Evolutionary conservation across 2,888 invertebrate species (phyloP).

Genomic region (Allolobophora icterica): DNA sequence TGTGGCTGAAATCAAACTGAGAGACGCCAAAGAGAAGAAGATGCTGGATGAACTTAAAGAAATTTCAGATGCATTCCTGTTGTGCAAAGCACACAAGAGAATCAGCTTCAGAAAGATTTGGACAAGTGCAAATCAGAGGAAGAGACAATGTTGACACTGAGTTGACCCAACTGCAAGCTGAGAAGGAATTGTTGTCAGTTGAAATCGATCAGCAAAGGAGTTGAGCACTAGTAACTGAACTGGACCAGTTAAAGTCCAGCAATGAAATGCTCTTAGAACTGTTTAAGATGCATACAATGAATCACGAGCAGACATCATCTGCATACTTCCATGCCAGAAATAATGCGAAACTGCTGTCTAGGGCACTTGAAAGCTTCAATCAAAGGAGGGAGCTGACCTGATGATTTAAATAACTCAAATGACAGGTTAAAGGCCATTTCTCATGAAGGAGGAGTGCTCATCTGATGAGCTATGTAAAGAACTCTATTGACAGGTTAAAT

Average conservation of each 20-base stretch:
- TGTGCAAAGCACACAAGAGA: neutral
- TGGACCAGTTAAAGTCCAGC: neutral
- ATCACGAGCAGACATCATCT: neutral
- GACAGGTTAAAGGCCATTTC: neutral
- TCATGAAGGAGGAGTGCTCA: no score
- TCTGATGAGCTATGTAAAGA: no score
- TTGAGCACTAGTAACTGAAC: neutral
- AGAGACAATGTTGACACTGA: neutral
- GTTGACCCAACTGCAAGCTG: neutral
- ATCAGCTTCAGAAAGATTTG: neutral
- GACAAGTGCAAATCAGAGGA: neutral
- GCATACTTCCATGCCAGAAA: neutral
- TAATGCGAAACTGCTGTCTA: neutral
- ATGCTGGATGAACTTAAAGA: neutral
- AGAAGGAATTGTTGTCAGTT: neutral
- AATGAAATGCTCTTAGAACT: neutral
- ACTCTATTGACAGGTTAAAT: no score
- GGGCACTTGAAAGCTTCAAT: neutral
- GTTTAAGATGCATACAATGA: neutral
- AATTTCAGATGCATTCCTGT: neutral
- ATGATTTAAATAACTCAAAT: neutral
- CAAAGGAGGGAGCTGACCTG: neutral
- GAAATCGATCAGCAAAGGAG: neutral
- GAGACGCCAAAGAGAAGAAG: neutral
- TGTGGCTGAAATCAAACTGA: neutral